Percentiles rank a stretch among this genome's conserved stretches.
phyloP scores from a whole-genome alignment of 2,888 invertebrate genomes.

The Nebria brevicollis region DNA sequence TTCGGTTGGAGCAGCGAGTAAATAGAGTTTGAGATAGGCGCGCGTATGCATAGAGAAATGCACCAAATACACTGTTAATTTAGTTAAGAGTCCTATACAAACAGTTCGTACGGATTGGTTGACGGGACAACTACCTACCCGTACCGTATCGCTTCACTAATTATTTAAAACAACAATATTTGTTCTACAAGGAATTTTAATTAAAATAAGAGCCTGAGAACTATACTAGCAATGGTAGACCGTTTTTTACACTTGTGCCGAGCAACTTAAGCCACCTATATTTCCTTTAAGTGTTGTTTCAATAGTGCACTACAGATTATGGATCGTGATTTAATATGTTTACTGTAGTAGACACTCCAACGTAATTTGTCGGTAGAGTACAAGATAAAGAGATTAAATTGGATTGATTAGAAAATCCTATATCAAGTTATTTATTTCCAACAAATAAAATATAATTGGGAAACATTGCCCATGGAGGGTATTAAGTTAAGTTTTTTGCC shows the following conservation, averaged over 20 bases:
- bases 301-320: constrained; percentile 11
- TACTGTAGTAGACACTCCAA: not conserved
- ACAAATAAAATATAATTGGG: not conserved
- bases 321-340: constrained; percentile 11
- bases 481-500: too few relatives aligned
- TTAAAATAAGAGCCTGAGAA: constrained; percentile 11
- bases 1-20: not conserved
- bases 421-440: not conserved
- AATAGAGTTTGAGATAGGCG: not conserved
- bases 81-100: constrained; percentile 10
- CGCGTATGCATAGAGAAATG: not conserved
- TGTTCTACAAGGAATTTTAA: constrained; percentile 26
- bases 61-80: constrained; percentile 5
- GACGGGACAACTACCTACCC: not conserved
- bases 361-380: not conserved
- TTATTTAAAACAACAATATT: constrained; percentile 20
- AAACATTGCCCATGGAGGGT: not conserved
- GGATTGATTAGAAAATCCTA: not conserved
- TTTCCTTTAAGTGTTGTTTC: constrained; percentile 10
- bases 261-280: not conserved
- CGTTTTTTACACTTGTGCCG: not conserved
- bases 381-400: not conserved
- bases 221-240: not conserved
- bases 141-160: constrained; percentile 12
- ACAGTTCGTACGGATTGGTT: not conserved